These are phyloP conservation scores for Ormyrus thymus DNA, from an alignment of 2,888 invertebrate genomes.

Conservation along the genomic window DNA sequence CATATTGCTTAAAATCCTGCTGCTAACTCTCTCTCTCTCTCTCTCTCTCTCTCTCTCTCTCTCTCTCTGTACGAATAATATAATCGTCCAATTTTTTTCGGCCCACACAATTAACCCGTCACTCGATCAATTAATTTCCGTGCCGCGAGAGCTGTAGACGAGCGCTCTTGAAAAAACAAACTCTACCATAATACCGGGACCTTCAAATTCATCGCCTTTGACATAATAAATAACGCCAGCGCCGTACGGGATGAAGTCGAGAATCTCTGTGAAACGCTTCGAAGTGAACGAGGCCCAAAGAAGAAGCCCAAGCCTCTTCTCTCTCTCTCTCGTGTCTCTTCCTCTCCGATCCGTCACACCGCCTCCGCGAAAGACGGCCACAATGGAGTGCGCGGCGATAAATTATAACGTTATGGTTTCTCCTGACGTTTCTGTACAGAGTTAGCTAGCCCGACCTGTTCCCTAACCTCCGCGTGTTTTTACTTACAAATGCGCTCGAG, in stretches of 20 bases:
- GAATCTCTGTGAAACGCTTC: slow-evolving; percentile 28
- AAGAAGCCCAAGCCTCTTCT: slow-evolving; percentile 40
- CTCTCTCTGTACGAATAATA: too few relatives aligned
- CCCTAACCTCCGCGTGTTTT: slow-evolving; percentile 70
- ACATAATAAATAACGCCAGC: slow-evolving; percentile 46
- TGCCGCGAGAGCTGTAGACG: too few relatives aligned
- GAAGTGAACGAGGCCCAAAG: slow-evolving; percentile 14
- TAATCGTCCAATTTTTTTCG: too few relatives aligned
- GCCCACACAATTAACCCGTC: too few relatives aligned
- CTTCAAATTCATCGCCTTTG: slow-evolving; percentile 41
- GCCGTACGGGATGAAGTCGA: slow-evolving; percentile 32
- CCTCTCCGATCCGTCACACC: slow-evolving; percentile 70
- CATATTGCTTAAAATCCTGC: too few relatives aligned
- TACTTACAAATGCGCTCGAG: slow-evolving; percentile 62
- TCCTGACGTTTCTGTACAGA: slow-evolving; percentile 70
- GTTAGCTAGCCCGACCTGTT: slow-evolving; percentile 72
- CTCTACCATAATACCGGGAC: neutral
- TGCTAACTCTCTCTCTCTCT: too few relatives aligned
- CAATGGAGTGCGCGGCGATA: slow-evolving; percentile 70
- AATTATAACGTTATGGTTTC: slow-evolving; percentile 74
- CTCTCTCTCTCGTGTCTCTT: slow-evolving; percentile 59
- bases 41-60: too few relatives aligned
- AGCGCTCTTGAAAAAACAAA: too few relatives aligned
- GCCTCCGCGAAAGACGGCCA: slow-evolving; percentile 69
- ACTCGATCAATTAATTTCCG: too few relatives aligned